Conservation (phyloP, 2,888 invertebrate genomes). For the Silvanus unidentatus region DNA sequence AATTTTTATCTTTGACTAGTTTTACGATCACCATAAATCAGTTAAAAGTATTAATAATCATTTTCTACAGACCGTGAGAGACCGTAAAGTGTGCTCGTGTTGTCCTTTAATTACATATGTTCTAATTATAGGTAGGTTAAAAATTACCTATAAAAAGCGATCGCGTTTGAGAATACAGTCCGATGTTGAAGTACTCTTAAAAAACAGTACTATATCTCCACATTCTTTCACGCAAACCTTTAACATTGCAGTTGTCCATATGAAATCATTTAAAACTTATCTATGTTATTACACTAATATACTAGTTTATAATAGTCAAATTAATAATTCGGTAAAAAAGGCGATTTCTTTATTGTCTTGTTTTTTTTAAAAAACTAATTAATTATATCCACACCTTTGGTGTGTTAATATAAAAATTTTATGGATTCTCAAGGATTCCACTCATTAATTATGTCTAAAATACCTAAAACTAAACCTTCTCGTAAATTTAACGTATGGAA, state of each 20-base stretch:
- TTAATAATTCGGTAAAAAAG: no score
- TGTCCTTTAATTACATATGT: constrained; percentile 37
- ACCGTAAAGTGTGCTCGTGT: constrained; percentile 21
- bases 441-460: no score
- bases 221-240: constrained; percentile 37
- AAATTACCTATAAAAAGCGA: constrained; percentile 37
- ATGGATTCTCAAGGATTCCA: no score
- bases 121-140: constrained; percentile 38
- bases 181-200: constrained; percentile 22
- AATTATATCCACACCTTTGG: no score
- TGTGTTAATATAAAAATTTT: no score
- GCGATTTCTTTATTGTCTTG: no score
- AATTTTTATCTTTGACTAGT: no score
- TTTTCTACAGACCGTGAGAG: constrained; percentile 13
- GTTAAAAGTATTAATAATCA: no score
- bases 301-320: background rate
- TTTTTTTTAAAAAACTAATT: no score
- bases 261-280: constrained; percentile 6
- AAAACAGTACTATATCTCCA: constrained; percentile 34
- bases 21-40: no score
- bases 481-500: no score
- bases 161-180: constrained; percentile 36
- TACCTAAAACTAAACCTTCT: no score
- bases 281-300: background rate
- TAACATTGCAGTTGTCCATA: constrained; percentile 27